Percentiles rank a stretch among this genome's conserved stretches.
Evolutionary conservation across 2,888 invertebrate species (phyloP).

Genomic region (Pyrochroa serraticornis): DNA sequence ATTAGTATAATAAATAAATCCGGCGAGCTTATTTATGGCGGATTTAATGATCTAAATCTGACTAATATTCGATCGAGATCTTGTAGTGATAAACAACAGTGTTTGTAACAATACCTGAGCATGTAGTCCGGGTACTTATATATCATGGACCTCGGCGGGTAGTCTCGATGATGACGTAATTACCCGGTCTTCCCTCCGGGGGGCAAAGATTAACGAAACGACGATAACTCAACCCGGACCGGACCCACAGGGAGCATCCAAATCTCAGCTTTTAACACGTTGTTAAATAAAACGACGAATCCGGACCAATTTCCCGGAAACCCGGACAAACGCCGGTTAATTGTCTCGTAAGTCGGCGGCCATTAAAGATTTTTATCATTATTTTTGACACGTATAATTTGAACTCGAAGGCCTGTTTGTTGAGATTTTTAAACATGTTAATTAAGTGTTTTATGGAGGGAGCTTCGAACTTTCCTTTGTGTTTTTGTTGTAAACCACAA

Average conservation of each 20-base stretch:
- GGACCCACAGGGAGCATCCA: constrained; percentile 33
- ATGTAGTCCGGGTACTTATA: constrained; percentile 46
- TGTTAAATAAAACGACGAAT: too few relatives aligned
- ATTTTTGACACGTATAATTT: constrained; percentile 32
- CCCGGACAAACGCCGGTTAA: constrained; percentile 22
- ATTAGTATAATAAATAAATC: constrained; percentile 33
- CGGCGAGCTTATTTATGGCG: constrained; percentile 27
- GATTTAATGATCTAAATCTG: constrained; percentile 42
- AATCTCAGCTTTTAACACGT: constrained; percentile 34
- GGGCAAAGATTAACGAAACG: constrained; percentile 53
- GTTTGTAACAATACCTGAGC: constrained; percentile 52
- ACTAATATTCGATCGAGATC: constrained; percentile 38
- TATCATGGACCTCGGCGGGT: constrained; percentile 47
- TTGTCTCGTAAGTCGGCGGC: constrained; percentile 30
- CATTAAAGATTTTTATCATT: constrained; percentile 36
- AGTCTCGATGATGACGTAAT: constrained; percentile 53
- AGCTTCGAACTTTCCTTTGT: constrained; percentile 15
- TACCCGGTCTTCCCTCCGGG: constrained; percentile 50
- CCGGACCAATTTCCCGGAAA: constrained; percentile 4
- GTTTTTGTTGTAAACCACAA: constrained; percentile 23
- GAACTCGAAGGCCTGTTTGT: constrained; percentile 16
- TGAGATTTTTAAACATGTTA: constrained; percentile 23
- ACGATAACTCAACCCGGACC: constrained; percentile 51
- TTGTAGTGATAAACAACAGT: constrained; percentile 51
- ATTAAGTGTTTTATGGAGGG: constrained; percentile 22